phyloP scores from a whole-genome alignment of 2,888 invertebrate species.

The Nomada ferruginata region DNA sequence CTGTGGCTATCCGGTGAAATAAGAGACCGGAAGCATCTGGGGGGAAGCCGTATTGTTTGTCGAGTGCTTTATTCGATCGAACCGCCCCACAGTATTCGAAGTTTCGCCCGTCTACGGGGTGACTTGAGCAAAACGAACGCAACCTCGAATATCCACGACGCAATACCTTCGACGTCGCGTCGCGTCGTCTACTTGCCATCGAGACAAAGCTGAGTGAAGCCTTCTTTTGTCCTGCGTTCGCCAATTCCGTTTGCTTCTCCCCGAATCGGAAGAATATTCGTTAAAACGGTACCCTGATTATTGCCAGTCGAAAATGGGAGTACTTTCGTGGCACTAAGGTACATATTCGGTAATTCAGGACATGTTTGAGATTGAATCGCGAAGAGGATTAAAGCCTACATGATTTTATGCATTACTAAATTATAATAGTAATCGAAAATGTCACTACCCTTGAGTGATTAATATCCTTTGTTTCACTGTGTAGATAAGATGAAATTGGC shows the following conservation, averaged over 20 bases:
- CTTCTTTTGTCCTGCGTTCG: constrained; percentile 34
- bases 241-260: constrained; percentile 29
- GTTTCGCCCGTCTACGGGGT: constrained; percentile 62
- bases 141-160: constrained; percentile 58
- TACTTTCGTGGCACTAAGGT: not conserved
- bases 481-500: too few relatives aligned
- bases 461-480: too few relatives aligned
- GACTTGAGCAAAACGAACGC: constrained; percentile 60
- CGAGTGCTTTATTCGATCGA: constrained; percentile 75
- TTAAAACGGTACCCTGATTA: constrained; percentile 27
- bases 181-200: constrained; percentile 14
- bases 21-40: constrained; percentile 84
- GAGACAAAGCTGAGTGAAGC: constrained; percentile 38
- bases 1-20: constrained; percentile 81
- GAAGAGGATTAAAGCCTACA: too few relatives aligned
- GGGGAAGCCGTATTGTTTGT: constrained; percentile 82
- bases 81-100: constrained; percentile 41
- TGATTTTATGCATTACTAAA: too few relatives aligned
- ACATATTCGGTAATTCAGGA: not conserved
- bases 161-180: constrained; percentile 36
- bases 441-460: too few relatives aligned
- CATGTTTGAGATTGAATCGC: too few relatives aligned
- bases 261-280: constrained; percentile 20
- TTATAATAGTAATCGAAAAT: too few relatives aligned
- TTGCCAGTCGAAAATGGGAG: not conserved